Evolutionary conservation across 2,888 invertebrate species (phyloP).

Genomic region (Caenorhabditis sp.): DNA sequence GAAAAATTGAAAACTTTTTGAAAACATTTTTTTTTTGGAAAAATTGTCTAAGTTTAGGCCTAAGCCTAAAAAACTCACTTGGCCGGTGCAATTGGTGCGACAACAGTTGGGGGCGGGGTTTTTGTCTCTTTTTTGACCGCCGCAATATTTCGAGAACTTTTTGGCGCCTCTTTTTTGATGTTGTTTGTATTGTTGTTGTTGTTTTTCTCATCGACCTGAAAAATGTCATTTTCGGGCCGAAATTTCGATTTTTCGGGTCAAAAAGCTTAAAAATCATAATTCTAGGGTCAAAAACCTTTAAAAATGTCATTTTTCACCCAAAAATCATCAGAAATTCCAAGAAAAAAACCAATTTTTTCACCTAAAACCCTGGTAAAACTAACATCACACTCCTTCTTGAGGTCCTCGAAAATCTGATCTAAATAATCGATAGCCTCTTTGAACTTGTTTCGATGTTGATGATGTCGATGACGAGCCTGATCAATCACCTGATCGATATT

Average conservation of each 20-base stretch:
- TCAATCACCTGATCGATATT: slow-evolving; percentile 69
- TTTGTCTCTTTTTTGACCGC: slow-evolving; percentile 21
- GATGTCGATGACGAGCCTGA: slow-evolving; percentile 57
- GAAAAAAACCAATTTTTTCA: too few relatives aligned
- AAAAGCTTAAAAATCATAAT: too few relatives aligned
- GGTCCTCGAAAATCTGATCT: slow-evolving; percentile 69
- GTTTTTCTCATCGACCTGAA: slow-evolving; percentile 37
- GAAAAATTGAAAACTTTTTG: too few relatives aligned
- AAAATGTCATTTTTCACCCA: too few relatives aligned
- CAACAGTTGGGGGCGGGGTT: slow-evolving; percentile 12
- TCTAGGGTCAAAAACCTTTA: too few relatives aligned
- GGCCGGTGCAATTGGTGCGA: slow-evolving; percentile 23
- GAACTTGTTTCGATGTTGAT: slow-evolving; percentile 63
- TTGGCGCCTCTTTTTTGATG: too few relatives aligned
- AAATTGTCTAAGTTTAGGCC: too few relatives aligned
- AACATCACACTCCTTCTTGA: slow-evolving; percentile 64
- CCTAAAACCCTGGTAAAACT: background rate
- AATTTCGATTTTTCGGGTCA: too few relatives aligned
- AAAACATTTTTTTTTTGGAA: too few relatives aligned
- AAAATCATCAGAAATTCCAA: too few relatives aligned
- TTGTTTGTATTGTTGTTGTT: slow-evolving; percentile 37
- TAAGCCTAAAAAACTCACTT: slow-evolving; percentile 23
- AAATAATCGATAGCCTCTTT: slow-evolving; percentile 70
- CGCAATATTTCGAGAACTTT: slow-evolving; percentile 7
- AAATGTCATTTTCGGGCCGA: background rate